Evolutionary conservation across 2,113 vertebrate species (phyloP), one percentile per base, ranked within the genome.

Genomic region (Cranoglanis bouderius): DNA sequence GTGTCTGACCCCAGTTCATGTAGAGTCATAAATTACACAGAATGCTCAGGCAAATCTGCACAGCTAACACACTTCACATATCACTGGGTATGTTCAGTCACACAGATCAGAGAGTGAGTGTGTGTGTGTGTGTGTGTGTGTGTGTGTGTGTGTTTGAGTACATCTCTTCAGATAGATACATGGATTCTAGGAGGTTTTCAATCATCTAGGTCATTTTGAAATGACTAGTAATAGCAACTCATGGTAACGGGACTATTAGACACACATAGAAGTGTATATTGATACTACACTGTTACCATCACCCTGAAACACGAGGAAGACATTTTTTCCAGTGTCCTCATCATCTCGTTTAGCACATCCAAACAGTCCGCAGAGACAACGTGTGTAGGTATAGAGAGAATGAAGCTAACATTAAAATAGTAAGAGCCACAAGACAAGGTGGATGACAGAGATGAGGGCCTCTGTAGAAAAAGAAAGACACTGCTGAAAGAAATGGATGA

Each of bases 11-110:
- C 49, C 49, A 32, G 77, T 49, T 53, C 29, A 53, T 38, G 7
- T 53, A 16, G 77, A 53, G 90, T 84, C 84, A 86, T 72, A 82
- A 85, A 87, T 85, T 67, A 75, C 67, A 38, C 57, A 78, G 53
- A 80, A 32, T 2, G 13, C 12, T 49, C 43, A 46, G 12, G 12
- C 40, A 18, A 57, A 63, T 24, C 24, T 65, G 38, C 82, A 63
- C 24, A 63, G 21, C 57, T 26, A 43, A 46, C 24, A 65, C 77
- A 59, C 46, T 87, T 78, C 80, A 74, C 51, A 49, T 78, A 49
- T 67, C 55, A 57, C 4, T 29, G 77, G 12, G 32, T 43, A 19
- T 43, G 53, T 24, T 29, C 80, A 49, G 61, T 49, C 12, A 67
- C 35, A 53, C 46, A 51, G 84, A 77, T 21, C 7, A 4, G 53